Base-by-base conservation (phyloP, 2,797 vertebrate species). In the Melanotaenia boesemani region DNA sequence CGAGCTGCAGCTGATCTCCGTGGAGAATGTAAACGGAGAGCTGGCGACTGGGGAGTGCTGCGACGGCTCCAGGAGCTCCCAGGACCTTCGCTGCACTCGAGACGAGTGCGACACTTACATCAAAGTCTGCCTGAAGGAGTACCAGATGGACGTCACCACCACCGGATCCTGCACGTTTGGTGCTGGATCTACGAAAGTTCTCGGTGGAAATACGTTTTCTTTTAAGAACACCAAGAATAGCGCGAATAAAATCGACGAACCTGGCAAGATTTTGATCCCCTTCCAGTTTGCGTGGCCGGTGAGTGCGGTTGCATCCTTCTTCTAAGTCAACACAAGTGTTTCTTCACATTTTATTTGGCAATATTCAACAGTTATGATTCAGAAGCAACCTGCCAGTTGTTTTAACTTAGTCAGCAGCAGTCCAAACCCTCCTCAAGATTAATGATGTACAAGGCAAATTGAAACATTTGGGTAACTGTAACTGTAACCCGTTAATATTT, bases 21-120 rank as follows among this genome's bases (percentile, higher is more conserved):
- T 99, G 92, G 95, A 96, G 94, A 99, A 99, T 91, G 92, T 94
- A 60, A 97, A 98, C 93, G 98, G 98, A 37, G 97, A 99, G 94
- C 78, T 97, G 94, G 95, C 94, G 90, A 96, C 93, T 91, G 97
- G 97, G 85, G 96, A 96, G 88, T 99, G 98, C 94, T 99, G 97
- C 89, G 98, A 99, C 89, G 97, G 96, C 88, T 71, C 87, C 85
- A 91, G 96, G 89, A 94, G 92, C 93, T 84, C 95, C 87, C 85
- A 86, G 92, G 95, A 96, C 88, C 93, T 66, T 89, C 93, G 92
- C 92, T 99, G 98, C 91, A 92, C 90, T 52, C 95, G 88, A 86
- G 97, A 99, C 92, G 96, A 99, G 95, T 99, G 98, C 90, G 98
- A 99, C 92, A 99, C 98, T 78, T 99, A 98, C 89, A 95, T 99